Conservation (phyloP, 2,797 vertebrate species). For the Pseudopleuronectes americanus region DNA sequence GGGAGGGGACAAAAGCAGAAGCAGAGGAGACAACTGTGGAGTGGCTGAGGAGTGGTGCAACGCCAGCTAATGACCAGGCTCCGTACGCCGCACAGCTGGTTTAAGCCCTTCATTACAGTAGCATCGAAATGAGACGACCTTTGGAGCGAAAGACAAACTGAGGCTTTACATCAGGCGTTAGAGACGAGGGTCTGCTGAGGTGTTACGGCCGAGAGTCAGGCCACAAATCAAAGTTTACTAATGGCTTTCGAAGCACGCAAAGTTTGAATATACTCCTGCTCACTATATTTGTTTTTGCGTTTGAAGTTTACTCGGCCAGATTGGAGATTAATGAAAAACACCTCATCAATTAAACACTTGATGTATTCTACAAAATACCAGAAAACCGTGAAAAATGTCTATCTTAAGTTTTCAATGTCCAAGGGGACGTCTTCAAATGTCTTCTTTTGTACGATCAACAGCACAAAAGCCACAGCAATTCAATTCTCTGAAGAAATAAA, state of each 20-base stretch:
- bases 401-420: too few species aligned
- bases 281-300: not conserved
- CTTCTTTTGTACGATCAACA: too few species aligned
- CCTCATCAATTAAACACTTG: too few species aligned
- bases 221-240: not conserved
- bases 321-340: too few species aligned
- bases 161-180: slow-evolving; percentile 11
- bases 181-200: not conserved
- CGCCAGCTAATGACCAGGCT: slow-evolving; percentile 30
- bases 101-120: slow-evolving; percentile 39
- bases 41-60: slow-evolving; percentile 14
- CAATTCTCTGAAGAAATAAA: too few species aligned
- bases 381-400: too few species aligned
- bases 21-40: slow-evolving; percentile 21
- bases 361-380: not conserved
- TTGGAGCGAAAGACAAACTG: slow-evolving; percentile 7
- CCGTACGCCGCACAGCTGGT: slow-evolving; percentile 12
- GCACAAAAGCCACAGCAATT: too few species aligned
- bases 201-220: too few species aligned
- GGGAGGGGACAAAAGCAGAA: slow-evolving; percentile 2
- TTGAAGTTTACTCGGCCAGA: too few species aligned
- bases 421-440: too few species aligned
- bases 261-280: not conserved
- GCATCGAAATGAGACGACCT: slow-evolving; percentile 12
- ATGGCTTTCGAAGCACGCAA: not conserved